phyloP scores from a whole-genome alignment of 1,140 invertebrate genomes.

The Lethocerus indicus region DNA sequence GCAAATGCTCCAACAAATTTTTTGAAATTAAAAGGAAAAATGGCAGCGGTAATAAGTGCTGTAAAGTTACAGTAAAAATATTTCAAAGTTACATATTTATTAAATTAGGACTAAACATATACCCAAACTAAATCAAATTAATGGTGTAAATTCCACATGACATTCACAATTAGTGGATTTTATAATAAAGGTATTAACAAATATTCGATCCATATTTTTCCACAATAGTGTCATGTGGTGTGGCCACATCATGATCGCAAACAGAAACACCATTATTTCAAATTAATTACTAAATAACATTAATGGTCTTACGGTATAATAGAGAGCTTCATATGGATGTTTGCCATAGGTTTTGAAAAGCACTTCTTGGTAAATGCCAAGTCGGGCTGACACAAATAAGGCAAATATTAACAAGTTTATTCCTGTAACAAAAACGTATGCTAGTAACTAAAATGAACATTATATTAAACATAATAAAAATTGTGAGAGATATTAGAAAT shows the following conservation, averaged over 20 bases:
- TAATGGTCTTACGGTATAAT: slow-evolving; percentile 51
- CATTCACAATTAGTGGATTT: too few species aligned
- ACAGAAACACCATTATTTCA: neutral
- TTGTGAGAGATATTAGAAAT: too few species aligned
- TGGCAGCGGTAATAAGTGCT: slow-evolving; percentile 76
- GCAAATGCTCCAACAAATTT: slow-evolving; percentile 59
- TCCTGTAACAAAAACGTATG: slow-evolving; percentile 28
- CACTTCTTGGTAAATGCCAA: slow-evolving; percentile 94
- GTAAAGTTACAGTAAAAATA: slow-evolving; percentile 24
- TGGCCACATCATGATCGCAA: neutral
- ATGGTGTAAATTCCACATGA: too few species aligned
- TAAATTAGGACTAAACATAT: too few species aligned
- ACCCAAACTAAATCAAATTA: too few species aligned
- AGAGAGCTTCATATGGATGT: slow-evolving; percentile 86
- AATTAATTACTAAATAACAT: neutral
- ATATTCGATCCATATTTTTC: neutral
- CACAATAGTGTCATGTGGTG: neutral
- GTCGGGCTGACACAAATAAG: slow-evolving; percentile 80
- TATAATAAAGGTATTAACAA: too few species aligned
- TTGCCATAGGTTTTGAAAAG: slow-evolving; percentile 79
- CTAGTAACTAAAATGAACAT: neutral
- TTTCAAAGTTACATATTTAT: too few species aligned
- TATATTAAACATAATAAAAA: too few species aligned
- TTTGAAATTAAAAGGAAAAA: slow-evolving; percentile 55
- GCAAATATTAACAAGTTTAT: slow-evolving; percentile 74